Base-by-base conservation (phyloP, 2,797 vertebrate genomes). In the Erpetoichthys calabaricus region DNA sequence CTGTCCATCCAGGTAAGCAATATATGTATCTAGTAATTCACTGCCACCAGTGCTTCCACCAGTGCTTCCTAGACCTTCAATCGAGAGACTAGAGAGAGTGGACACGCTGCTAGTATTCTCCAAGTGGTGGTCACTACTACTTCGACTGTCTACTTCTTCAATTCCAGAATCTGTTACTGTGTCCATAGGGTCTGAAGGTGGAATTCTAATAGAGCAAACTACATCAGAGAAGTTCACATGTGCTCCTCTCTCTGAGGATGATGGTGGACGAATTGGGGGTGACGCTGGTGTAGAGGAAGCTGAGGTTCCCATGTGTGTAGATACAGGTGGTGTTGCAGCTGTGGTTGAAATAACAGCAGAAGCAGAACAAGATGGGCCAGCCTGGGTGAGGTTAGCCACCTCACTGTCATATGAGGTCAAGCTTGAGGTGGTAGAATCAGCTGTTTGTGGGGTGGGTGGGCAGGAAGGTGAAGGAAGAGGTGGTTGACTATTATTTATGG, bases 391-490 rank as follows among this genome's bases (percentile, higher is more conserved):
- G 51, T 90, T 92, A n/a, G 91, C 91, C 63, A 93, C 91, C 69
- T 95, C 91, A 4, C 91, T 95, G 73, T 95, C 91, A 3, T 95
- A 95, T 3, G 91, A 93, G 1, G 91, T 93, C 63, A 95, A 82
- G 77, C 91, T 94, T 50, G 91, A 94, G 3, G 90, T 81, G 1
- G 91, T 91, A 62, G 91, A 95, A 74, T 95, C 91, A 25, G 89
- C 81, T 3, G 89, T 69, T 65, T 91, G 83, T 1, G 87, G 82
- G 2, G 83, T 82, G 9, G 73, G 76, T 46, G 86, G 73, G 44
- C 65, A 86, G 1, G 77, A 86, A 44, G 76, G 81, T 5, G 59
- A 70, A 8, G 71, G 76, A 57, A 70, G 85, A n/a, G 76, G 58
- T 2, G 80, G 72, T 43, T 58, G 67, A 44, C n/a, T n/a, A n/a